phyloP scores from a whole-genome alignment of 2,113 vertebrate genomes.

The Pseudopipra pipra region DNA sequence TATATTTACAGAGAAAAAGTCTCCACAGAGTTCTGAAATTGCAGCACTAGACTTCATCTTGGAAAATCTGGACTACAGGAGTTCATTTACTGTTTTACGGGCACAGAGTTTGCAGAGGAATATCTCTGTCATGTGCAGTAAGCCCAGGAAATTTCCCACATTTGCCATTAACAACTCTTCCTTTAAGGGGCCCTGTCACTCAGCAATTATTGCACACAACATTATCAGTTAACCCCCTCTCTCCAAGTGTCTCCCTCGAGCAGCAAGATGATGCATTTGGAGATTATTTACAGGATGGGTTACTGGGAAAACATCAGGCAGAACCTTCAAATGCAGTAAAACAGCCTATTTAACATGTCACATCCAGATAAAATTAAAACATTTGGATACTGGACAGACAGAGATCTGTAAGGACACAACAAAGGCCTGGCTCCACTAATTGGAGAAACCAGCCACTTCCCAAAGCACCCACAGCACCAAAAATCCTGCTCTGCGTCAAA shows the following conservation, averaged over 20 bases:
- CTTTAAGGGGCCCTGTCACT: not conserved
- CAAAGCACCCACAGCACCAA: too few species aligned
- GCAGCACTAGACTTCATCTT: not conserved
- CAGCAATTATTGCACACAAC: not conserved
- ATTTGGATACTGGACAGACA: not conserved
- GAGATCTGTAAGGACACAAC: too few species aligned
- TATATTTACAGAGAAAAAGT: not conserved
- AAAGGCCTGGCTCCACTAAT: not conserved
- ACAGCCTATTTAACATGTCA: not conserved
- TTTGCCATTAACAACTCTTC: not conserved
- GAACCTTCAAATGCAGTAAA: too few species aligned
- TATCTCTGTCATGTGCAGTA: not conserved
- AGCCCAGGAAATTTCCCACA: not conserved
- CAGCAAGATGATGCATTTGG: too few species aligned
- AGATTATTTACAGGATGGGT: not conserved
- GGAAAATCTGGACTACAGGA: not conserved
- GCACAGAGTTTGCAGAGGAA: not conserved
- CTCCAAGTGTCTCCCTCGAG: not conserved
- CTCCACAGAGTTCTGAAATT: not conserved
- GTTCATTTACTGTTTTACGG: not conserved
- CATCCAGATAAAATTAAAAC: not conserved
- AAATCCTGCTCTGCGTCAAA: too few species aligned
- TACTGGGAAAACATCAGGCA: accelerated
- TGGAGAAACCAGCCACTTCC: not conserved
- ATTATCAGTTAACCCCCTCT: too few species aligned